Base-by-base conservation (phyloP, 2,888 invertebrate species). In the Tineola bisselliella region DNA sequence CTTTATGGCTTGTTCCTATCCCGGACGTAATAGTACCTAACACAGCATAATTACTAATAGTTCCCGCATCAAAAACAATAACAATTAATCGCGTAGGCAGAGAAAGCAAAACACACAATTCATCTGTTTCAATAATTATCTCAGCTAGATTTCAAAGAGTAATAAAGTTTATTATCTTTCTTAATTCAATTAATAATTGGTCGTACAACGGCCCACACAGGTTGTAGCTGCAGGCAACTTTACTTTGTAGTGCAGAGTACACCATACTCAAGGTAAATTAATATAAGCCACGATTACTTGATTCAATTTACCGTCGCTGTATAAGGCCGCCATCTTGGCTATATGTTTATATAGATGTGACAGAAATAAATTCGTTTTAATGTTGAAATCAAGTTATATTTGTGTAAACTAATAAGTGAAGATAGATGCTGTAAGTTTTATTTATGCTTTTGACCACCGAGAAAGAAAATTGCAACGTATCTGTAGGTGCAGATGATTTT, bases 401-500 rank as follows among this genome's bases (percentile, higher is more conserved):
- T 25, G 2, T 25, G 25, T 25, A 25, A 25, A 25, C 25, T 25
- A 25, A 25, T 25, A 25, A 25, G 2, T 25, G 2, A 25, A 25
- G n/a, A 25, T 25, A 25, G 25, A 25, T 25, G 2, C 25, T n/a
- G n/a, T n/a, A n/a, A n/a, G n/a, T n/a, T n/a, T n/a, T n/a, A n/a
- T n/a, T n/a, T n/a, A n/a, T n/a, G n/a, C n/a, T n/a, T 54, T 25
- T 54, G 54, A 54, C 54, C 11, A 25, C 19, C 12, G 54, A 25
- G 12, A 25, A 25, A 25, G 54, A 25, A n/a, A 54, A 54, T 54
- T 54, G 54, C 54, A 54, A 10, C n/a, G 19, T 54, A 2, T 25
- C 5, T 10, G 64, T 67, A 66, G 67, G 67, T 69, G 69, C 60
- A 56, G 73, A 72, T 68, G 66, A 69, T 72, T 74, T 69, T 69